These are phyloP conservation scores for Hirtodrosophila histrioides DNA, from an alignment of 2,888 invertebrate species.

Conservation along the genomic window DNA sequence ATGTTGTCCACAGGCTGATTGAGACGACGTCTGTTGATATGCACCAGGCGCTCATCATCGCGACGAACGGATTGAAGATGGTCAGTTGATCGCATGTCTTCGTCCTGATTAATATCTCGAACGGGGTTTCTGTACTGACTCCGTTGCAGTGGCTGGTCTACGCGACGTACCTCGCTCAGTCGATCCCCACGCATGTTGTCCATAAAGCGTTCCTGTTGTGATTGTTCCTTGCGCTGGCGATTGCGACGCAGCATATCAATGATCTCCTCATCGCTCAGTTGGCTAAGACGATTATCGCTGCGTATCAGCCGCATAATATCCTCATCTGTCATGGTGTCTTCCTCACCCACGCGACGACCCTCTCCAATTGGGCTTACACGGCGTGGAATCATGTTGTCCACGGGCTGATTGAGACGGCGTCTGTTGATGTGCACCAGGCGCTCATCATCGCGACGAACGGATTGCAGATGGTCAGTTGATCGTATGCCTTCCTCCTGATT, in stretches of 20 bases:
- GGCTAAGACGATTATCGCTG: slow-evolving; percentile 45
- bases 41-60: slow-evolving; percentile 62
- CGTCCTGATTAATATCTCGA: neutral
- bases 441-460: slow-evolving; percentile 55
- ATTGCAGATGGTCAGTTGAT: slow-evolving; percentile 35
- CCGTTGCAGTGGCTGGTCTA: neutral
- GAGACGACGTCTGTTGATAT: slow-evolving; percentile 60
- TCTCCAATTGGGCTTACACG: slow-evolving; percentile 49
- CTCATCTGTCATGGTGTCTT: slow-evolving; percentile 35
- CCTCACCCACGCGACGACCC: slow-evolving; percentile 47
- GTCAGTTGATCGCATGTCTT: slow-evolving; percentile 12
- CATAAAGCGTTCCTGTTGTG: slow-evolving; percentile 2
- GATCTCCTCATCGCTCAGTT: too few species aligned
- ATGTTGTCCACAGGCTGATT: slow-evolving; percentile 32
- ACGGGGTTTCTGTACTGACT: neutral
- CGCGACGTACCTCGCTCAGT: slow-evolving; percentile 15
- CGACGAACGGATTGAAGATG: slow-evolving; percentile 44
- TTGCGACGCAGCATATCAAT: slow-evolving; percentile 56
- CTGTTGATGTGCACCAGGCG: slow-evolving; percentile 62
- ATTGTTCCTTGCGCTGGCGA: slow-evolving; percentile 23
- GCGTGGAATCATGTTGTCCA: slow-evolving; percentile 30
- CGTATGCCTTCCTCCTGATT: neutral
- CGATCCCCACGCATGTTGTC: slow-evolving; percentile 3
- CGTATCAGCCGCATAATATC: slow-evolving; percentile 53
- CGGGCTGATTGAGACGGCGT: slow-evolving; percentile 52